phyloP scores from a whole-genome alignment of 2,888 invertebrate genomes.

The Uropetala carovei region DNA sequence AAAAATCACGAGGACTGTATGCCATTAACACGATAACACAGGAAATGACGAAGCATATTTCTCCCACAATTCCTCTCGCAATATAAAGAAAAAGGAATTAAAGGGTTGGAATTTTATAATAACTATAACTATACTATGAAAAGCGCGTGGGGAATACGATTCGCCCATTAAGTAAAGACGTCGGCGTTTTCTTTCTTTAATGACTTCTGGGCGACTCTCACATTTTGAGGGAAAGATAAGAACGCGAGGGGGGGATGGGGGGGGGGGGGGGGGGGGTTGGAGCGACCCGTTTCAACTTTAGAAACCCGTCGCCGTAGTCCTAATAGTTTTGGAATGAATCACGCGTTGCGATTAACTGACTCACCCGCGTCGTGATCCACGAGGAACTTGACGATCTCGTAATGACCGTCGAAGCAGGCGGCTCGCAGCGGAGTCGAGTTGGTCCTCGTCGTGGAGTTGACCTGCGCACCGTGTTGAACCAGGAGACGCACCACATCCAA shows the following conservation, averaged over 20 bases:
- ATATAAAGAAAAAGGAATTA: too few species aligned
- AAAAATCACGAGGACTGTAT: neutral
- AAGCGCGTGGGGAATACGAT: neutral
- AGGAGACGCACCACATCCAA: constrained; percentile 90
- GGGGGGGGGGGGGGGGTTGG: too few species aligned
- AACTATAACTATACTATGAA: neutral
- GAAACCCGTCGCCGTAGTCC: too few species aligned
- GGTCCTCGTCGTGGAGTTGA: constrained; percentile 95
- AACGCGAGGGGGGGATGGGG: too few species aligned
- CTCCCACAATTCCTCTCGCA: too few species aligned
- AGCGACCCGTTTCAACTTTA: too few species aligned
- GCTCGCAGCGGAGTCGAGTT: constrained; percentile 96
- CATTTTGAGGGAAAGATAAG: too few species aligned
- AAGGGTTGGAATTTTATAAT: too few species aligned
- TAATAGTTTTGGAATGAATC: too few species aligned
- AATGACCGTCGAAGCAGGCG: constrained; percentile 97
- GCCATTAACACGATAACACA: neutral
- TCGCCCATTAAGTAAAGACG: neutral
- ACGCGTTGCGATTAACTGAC: constrained; percentile 67
- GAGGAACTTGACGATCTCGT: constrained; percentile 95
- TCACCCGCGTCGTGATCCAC: constrained; percentile 92
- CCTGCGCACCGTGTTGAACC: constrained; percentile 90
- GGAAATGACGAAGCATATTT: neutral
- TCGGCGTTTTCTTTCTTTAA: too few species aligned
- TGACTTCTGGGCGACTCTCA: too few species aligned